phyloP scores from a whole-genome alignment of 2,113 vertebrate species.

The Pagrus major region DNA sequence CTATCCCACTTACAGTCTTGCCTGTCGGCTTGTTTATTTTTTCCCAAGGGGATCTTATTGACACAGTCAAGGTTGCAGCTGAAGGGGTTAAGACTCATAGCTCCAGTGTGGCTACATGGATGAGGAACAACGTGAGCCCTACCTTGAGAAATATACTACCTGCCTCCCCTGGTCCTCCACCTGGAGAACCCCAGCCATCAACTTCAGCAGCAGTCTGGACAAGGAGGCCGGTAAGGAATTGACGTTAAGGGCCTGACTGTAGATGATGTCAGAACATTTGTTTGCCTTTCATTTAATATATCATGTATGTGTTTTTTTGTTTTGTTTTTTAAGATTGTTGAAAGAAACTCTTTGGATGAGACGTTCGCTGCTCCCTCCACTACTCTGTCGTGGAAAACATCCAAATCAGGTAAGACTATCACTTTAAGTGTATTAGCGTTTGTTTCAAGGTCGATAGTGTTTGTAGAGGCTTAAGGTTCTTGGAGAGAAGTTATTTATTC shows the following conservation, averaged over 20 bases:
- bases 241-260: not conserved
- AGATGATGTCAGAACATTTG: not conserved
- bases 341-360: slow-evolving; percentile 74
- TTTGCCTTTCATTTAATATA: not conserved
- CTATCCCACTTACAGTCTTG: not conserved
- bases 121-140: slow-evolving; percentile 79
- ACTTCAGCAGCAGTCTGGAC: slow-evolving; percentile 67
- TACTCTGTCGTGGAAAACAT: slow-evolving; percentile 82
- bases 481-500: not conserved
- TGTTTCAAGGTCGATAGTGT: not conserved
- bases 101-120: slow-evolving; percentile 80
- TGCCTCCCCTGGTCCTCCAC: slow-evolving; percentile 63
- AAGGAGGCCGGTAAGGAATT: slow-evolving; percentile 61
- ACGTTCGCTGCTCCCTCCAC: slow-evolving; percentile 85
- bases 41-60: slow-evolving; percentile 80
- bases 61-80: slow-evolving; percentile 81
- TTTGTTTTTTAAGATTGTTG: slow-evolving; percentile 76
- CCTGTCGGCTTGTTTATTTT: not conserved
- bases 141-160: slow-evolving; percentile 75
- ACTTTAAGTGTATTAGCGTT: not conserved
- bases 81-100: slow-evolving; percentile 83
- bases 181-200: slow-evolving; percentile 48
- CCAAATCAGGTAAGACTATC: slow-evolving; percentile 83
- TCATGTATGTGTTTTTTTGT: slow-evolving; percentile 12
- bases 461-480: not conserved